Evolutionary conservation across 2,797 vertebrate genomes (phyloP).

Genomic region (Scyliorhinus canicula): DNA sequence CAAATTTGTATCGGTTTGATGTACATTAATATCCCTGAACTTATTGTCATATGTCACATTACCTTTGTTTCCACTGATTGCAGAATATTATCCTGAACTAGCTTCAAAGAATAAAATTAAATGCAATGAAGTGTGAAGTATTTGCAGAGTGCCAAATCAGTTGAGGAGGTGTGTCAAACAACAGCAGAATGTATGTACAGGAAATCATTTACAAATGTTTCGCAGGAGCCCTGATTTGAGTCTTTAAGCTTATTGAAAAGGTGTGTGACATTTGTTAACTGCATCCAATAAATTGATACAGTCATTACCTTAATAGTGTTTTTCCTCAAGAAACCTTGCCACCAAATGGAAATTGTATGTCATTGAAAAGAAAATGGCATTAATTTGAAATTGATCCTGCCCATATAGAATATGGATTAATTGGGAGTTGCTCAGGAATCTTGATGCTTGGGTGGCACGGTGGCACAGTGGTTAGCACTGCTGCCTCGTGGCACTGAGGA

Average conservation of each 20-base stretch:
- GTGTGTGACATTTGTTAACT: background rate
- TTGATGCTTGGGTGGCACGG: too few species aligned
- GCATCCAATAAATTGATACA: background rate
- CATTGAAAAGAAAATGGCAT: background rate
- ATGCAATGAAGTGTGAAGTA: background rate
- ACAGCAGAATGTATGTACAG: background rate
- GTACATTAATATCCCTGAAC: constrained; percentile 11
- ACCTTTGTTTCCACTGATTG: background rate
- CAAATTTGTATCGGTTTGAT: background rate
- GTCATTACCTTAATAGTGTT: background rate
- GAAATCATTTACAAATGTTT: background rate
- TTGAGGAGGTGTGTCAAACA: background rate
- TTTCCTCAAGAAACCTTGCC: background rate
- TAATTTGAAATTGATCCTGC: background rate
- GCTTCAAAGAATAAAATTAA: constrained; percentile 10
- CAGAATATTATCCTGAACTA: background rate
- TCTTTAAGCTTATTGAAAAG: background rate
- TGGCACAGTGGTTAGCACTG: too few species aligned
- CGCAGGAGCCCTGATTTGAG: background rate
- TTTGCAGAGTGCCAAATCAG: background rate
- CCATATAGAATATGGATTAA: background rate
- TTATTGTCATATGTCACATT: background rate
- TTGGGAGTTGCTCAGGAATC: background rate
- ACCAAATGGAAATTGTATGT: background rate
- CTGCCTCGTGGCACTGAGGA: too few species aligned